Base-by-base conservation (phyloP, 2,113 vertebrate species). In the Chaetodon auriga region DNA sequence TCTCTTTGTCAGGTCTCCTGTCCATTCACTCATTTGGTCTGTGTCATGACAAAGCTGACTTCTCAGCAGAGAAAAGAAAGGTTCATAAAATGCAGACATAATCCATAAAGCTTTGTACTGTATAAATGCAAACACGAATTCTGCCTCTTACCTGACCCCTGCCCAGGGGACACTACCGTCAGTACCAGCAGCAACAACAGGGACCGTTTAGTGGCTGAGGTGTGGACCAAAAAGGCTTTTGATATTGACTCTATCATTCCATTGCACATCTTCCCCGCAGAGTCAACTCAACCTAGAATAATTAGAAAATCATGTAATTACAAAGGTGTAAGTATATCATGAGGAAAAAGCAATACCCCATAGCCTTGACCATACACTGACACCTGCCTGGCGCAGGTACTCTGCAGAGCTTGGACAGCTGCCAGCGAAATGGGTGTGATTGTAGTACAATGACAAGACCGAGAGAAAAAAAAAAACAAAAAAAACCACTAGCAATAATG, bases 221-320 rank as follows among this genome's bases (percentile, higher is more conserved):
- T 66, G 53, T 76, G 71, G 82, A 81, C 75, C 84, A 66, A 68
- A 43, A 38, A 82, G 73, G 87, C 70, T 76, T 86, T 87, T 82
- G 90, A 82, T 87, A 75, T 83, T 74, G 88, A 89, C 89, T 89
- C 84, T 88, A 70, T 84, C 90, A 94, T 95, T 92, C 94, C 95
- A 95, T 95, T 87, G 93, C 93, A 91, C 95, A 95, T 95, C 82
- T 94, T 95, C 84, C 48, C 79, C 81, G 78, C 90, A 89, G 90
- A 91, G 86, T 87, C 88, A 88, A 83, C 64, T 73, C 78, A 45
- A 86, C 89, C 90, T 92, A 78, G 25, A 1, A 57, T 23, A 1
- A 58, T 25, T 0, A 68, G 6, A 75, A 45, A 82, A 63, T 4
- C 7, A 23, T 11, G 7, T 7, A 53, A 71, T 64, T 21, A 61